A percentile compares a stretch with the other conserved stretches of the same genome.
phyloP scores from a whole-genome alignment of 2,888 invertebrate genomes.

The Drosophila lutescens region DNA sequence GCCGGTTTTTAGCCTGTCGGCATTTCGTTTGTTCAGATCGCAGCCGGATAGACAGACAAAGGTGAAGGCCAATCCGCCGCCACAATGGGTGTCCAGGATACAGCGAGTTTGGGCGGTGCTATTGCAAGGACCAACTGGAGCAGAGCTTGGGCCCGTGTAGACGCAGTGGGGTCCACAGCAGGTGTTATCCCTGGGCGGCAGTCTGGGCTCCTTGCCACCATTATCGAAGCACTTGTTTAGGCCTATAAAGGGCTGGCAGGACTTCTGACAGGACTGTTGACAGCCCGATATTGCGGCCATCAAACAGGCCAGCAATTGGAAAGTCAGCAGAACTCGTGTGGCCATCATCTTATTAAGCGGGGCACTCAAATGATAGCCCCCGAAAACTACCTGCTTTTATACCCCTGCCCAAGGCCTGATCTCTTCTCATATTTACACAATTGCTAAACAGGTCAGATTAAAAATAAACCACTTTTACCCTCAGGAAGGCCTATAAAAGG shows the following conservation, averaged over 20 bases:
- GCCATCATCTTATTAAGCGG: constrained; percentile 3
- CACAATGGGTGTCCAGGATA: constrained; percentile 31
- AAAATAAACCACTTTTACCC: neutral
- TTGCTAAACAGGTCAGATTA: neutral
- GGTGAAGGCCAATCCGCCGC: neutral
- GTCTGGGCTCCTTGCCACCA: constrained; percentile 4
- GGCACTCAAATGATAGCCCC: neutral
- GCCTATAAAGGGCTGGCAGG: constrained; percentile 7
- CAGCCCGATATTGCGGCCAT: neutral
- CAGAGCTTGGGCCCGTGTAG: neutral
- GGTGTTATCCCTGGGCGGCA: constrained; percentile 28
- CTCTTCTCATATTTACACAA: neutral
- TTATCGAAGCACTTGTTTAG: neutral
- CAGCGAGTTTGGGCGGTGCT: neutral
- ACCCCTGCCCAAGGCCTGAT: neutral
- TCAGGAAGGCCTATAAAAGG: constrained; percentile 27
- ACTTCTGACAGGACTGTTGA: neutral
- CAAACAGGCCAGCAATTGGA: neutral
- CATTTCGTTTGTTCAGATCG: neutral
- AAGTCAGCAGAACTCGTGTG: constrained; percentile 5
- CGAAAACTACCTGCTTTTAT: constrained; percentile 25
- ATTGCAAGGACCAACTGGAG: neutral
- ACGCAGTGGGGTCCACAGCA: constrained; percentile 32
- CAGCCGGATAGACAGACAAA: neutral
- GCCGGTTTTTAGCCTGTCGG: neutral